phyloP scores from a whole-genome alignment of 2,113 vertebrate species.

The Alligator sinensis region DNA sequence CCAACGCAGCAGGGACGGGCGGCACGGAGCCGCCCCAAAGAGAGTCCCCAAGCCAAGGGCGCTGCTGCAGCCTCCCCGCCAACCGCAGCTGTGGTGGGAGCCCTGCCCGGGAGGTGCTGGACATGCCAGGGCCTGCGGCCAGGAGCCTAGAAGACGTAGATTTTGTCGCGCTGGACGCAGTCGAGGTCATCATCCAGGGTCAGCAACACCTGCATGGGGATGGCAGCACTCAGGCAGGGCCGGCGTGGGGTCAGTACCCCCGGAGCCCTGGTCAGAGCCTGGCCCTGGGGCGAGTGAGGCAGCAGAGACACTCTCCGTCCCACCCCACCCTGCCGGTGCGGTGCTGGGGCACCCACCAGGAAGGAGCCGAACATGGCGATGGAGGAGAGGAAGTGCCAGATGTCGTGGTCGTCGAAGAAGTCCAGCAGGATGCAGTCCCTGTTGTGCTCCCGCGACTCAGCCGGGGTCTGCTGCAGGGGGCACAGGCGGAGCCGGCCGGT shows the following conservation, averaged over 20 bases:
- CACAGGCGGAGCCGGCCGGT: accelerated
- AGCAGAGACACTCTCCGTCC: background rate
- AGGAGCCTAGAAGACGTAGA: conserved; percentile 88
- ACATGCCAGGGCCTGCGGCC: background rate
- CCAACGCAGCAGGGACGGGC: too few species aligned
- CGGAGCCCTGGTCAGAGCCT: too few species aligned
- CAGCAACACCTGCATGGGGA: conserved; percentile 86
- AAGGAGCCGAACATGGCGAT: conserved; percentile 99
- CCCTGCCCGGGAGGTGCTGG: background rate
- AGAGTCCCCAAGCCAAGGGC: background rate
- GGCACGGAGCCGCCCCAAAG: too few species aligned
- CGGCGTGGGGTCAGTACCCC: too few species aligned
- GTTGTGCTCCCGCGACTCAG: conserved; percentile 96
- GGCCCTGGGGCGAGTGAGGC: background rate
- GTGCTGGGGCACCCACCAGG: conserved; percentile 81
- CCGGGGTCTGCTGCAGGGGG: conserved; percentile 90
- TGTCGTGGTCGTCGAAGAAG: conserved; percentile 97
- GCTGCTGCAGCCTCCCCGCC: background rate
- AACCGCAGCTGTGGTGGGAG: too few species aligned
- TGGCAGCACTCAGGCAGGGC: too few species aligned
- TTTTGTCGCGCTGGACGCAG: conserved; percentile 93
- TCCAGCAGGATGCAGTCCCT: conserved; percentile 93
- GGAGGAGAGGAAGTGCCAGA: conserved; percentile 99
- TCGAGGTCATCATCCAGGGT: conserved; percentile 96
- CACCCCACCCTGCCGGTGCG: background rate